Percentiles rank a stretch among this genome's conserved stretches.
These are phyloP conservation scores for Bufo bufo DNA, from an alignment of 2,113 vertebrate genomes.

Conservation along the genomic window DNA sequence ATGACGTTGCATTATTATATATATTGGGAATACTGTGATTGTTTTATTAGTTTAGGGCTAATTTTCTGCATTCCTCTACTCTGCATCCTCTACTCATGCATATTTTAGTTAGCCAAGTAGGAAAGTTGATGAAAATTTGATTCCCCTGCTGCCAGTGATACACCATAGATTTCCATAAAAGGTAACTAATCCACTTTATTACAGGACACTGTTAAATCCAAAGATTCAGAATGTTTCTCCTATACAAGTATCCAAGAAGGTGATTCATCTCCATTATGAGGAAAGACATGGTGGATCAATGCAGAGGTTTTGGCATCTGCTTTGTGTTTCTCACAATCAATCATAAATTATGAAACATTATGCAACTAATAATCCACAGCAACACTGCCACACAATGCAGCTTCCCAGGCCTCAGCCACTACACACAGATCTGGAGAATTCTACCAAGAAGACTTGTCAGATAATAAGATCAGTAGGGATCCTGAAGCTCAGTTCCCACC, in stretches of 20 bases:
- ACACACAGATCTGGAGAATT: neutral
- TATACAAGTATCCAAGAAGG: neutral
- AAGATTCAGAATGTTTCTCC: too few relatives aligned
- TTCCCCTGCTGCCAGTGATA: too few relatives aligned
- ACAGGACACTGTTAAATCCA: neutral
- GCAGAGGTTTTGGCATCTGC: neutral
- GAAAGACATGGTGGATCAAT: neutral
- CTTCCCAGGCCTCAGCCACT: neutral
- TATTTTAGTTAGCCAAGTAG: too few relatives aligned
- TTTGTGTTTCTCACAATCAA: too few relatives aligned
- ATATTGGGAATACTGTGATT: too few relatives aligned
- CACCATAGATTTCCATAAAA: neutral
- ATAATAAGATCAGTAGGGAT: neutral
- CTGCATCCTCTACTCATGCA: too few relatives aligned
- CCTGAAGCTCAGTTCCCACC: neutral
- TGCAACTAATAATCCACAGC: too few relatives aligned
- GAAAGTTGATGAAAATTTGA: too few relatives aligned
- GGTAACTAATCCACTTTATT: neutral
- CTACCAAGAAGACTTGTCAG: neutral
- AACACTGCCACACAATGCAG: too few relatives aligned
- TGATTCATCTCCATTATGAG: neutral
- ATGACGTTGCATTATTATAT: too few relatives aligned
- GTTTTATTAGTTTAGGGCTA: too few relatives aligned
- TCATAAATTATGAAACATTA: constrained; percentile 7
- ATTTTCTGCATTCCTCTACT: too few relatives aligned